Base-by-base conservation (phyloP, 2,888 invertebrate species). In the Scaptomyza flava region DNA sequence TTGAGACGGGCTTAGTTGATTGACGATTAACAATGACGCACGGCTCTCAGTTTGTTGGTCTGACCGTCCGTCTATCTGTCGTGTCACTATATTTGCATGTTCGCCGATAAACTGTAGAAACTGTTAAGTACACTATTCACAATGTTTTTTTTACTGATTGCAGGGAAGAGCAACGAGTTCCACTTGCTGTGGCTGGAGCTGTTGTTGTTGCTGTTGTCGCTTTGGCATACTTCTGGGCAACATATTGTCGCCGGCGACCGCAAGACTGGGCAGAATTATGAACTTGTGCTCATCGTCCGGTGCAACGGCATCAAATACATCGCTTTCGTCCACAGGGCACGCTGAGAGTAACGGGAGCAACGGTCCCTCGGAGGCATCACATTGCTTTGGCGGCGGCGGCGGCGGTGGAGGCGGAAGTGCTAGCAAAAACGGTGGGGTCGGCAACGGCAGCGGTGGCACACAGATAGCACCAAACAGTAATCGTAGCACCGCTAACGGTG, bases 281-380 rank as follows among this genome's bases (percentile, higher is more conserved):
- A 92, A 92, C 90, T 91, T 92, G 90, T 91, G 92, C 78, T 91
- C 92, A 65, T 91, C 91, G 68, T 85, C 90, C 68, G 91, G 91
- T 83, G 91, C 91, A 79, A 90, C 91, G 72, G 90, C 90, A 82
- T 90, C 90, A 65, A 87, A 81, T 72, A 83, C 88, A 77, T 89
- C 90, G 60, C 67, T 90, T 79, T 87, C 91, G 77, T 90, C 91
- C 60, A 84, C 81, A 59, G 89, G 81, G 48, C 75, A 85, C 56
- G 66, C 62, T 45, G 89, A 82, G 36, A 75, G 72, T 68, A 84
- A 79, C 81, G 81, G 72, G 30, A 77, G 82, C 46, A 27, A 5
- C 27, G 79, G 79, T 48, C 73, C 82, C 50, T 60, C 69, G 41
- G 82, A 76, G 56, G 78, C 79, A 38, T 86, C 83, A 59, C 78